Percentiles rank a stretch among this genome's conserved stretches.
Evolutionary conservation across 2,797 vertebrate genomes (phyloP).

Genomic region (Sebastes itinus): DNA sequence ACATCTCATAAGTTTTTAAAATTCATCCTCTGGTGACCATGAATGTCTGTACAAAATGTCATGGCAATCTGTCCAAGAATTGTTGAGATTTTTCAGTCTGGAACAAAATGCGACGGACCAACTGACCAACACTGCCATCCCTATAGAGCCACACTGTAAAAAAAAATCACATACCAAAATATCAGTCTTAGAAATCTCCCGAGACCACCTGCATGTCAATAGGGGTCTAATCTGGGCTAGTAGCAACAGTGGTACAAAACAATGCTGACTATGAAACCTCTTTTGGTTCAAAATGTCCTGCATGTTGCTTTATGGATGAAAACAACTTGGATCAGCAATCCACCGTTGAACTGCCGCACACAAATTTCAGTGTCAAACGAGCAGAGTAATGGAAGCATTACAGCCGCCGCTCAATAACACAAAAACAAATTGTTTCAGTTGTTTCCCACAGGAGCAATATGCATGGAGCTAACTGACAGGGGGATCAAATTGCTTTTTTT

Average conservation of each 20-base stretch:
- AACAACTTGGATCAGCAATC: conserved; percentile 51
- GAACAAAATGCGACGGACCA: neutral
- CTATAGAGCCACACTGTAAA: neutral
- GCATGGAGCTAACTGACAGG: conserved; percentile 57
- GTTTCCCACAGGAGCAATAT: conserved; percentile 61
- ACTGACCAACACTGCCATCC: neutral
- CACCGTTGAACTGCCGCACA: conserved; percentile 3
- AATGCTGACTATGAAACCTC: conserved; percentile 36
- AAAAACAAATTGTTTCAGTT: conserved; percentile 61
- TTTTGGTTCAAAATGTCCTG: conserved; percentile 17
- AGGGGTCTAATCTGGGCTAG: neutral
- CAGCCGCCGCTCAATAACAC: conserved; percentile 47
- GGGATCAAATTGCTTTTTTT: conserved; percentile 62
- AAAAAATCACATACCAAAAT: neutral
- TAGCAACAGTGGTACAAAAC: conserved; percentile 18
- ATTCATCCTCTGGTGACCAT: neutral
- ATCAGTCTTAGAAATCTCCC: neutral
- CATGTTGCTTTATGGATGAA: conserved; percentile 29
- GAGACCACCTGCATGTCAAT: neutral
- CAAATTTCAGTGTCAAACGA: conserved; percentile 48
- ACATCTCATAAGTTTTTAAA: neutral
- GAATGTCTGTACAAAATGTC: neutral
- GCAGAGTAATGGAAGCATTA: conserved; percentile 54
- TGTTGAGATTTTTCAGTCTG: neutral
- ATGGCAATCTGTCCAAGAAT: neutral